These are phyloP conservation scores for Chlorops oryzae DNA, from an alignment of 1,140 invertebrate species.

Conservation along the genomic window DNA sequence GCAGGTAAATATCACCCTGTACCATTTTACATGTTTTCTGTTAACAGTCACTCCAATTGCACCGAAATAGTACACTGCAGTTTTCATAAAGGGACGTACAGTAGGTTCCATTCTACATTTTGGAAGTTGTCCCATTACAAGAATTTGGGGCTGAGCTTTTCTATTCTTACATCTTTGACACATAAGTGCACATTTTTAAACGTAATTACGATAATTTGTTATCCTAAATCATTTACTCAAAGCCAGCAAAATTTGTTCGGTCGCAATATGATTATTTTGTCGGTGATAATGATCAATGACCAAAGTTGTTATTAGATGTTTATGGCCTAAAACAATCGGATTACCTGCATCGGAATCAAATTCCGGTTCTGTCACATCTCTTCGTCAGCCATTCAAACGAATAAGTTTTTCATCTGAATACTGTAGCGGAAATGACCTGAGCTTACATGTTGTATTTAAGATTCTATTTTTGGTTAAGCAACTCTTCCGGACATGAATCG, in stretches of 20 bases:
- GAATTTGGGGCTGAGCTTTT: conserved; percentile 10
- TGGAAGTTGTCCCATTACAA: conserved; percentile 20
- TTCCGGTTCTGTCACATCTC: conserved; percentile 1
- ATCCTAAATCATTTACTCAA: conserved; percentile 26
- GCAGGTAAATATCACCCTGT: too few relatives aligned
- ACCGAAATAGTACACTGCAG: too few relatives aligned
- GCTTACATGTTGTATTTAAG: not conserved
- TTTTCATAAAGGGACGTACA: too few relatives aligned
- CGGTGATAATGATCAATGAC: conserved; percentile 18
- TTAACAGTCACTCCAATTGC: too few relatives aligned
- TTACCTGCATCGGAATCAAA: conserved; percentile 5
- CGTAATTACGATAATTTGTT: conserved; percentile 9
- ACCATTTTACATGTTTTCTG: too few relatives aligned
- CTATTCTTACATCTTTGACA: too few relatives aligned
- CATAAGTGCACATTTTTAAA: too few relatives aligned
- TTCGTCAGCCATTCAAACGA: conserved; percentile 2
- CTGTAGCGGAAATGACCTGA: not conserved
- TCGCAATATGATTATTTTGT: conserved; percentile 13
- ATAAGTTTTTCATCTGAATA: not conserved
- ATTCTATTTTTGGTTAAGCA: not conserved
- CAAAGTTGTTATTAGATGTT: not conserved
- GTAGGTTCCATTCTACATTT: conserved; percentile 19
- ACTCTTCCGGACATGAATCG: not conserved
- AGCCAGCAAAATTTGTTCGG: conserved; percentile 24
- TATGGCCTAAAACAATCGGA: conserved; percentile 6